Evolutionary conservation across 2,888 invertebrate genomes (phyloP).

Genomic region (Orthosia incerta): DNA sequence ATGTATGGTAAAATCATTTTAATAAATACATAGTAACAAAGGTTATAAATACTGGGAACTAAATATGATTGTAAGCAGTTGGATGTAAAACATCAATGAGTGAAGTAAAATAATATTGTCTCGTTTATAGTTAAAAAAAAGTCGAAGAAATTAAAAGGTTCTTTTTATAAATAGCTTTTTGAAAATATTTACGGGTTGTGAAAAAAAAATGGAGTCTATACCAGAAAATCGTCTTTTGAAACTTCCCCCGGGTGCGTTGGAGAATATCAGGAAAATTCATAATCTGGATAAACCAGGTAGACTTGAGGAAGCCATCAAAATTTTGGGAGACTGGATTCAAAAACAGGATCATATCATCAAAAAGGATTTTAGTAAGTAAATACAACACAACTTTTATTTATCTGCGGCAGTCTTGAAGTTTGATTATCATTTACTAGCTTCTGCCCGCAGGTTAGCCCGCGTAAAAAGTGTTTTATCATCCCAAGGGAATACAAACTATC

Average conservation of each 20-base stretch:
- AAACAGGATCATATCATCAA: conserved; percentile 70
- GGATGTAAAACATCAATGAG: too few relatives aligned
- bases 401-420: too few relatives aligned
- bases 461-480: too few relatives aligned
- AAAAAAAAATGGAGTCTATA: conserved; percentile 26
- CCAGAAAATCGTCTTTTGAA: conserved; percentile 62
- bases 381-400: too few relatives aligned
- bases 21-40: background rate
- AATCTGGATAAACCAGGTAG: conserved; percentile 69
- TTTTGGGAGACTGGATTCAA: conserved; percentile 74
- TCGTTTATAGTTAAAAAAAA: background rate
- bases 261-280: conserved; percentile 65
- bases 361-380: conserved; percentile 71
- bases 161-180: too few relatives aligned
- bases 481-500: too few relatives aligned
- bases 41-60: background rate
- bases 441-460: too few relatives aligned
- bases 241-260: conserved; percentile 63
- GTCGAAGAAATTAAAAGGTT: too few relatives aligned
- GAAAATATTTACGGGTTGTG: too few relatives aligned
- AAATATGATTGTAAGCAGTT: background rate
- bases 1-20: background rate
- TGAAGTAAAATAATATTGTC: background rate
- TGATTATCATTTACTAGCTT: too few relatives aligned
- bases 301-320: conserved; percentile 69